Base-by-base conservation (phyloP, 2,888 invertebrate genomes). In the Caenorhabditis drosophilae region DNA sequence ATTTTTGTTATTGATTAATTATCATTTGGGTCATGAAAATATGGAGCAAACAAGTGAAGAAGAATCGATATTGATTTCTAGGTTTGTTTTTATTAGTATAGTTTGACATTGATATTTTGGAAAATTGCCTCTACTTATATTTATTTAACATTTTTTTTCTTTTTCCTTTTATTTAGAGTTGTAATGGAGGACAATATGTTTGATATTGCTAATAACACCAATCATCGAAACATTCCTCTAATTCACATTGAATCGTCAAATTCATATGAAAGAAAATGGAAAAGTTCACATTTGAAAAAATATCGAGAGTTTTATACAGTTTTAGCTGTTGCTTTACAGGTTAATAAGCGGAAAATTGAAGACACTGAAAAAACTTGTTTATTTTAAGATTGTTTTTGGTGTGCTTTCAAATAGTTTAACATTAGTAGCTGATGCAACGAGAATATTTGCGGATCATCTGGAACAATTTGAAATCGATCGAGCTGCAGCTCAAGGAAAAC, bases 181-280 rank as follows among this genome's bases (percentile, higher is more conserved):
- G 46, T 58, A 34, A 67, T 70, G 66, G 70, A 70, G 48, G 67
- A 70, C n/a, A 70, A 70, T 51, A 67, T 70, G 53, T 70, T 70
- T 42, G 54, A 59, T 41, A 47, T 35, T n/a, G 22, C 23, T 4
- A n/a, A n/a, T n/a, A n/a, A n/a, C n/a, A n/a, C n/a, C n/a, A n/a
- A n/a, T n/a, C n/a, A n/a, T n/a, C n/a, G n/a, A n/a, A n/a, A n/a
- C n/a, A n/a, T n/a, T n/a, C n/a, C n/a, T n/a, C n/a, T n/a, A n/a
- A n/a, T n/a, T n/a, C n/a, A n/a, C n/a, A n/a, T n/a, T n/a, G n/a
- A n/a, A n/a, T n/a, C n/a, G n/a, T n/a, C n/a, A n/a, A n/a, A n/a
- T n/a, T n/a, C n/a, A n/a, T n/a, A n/a, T n/a, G n/a, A n/a, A n/a
- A n/a, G n/a, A n/a, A n/a, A n/a, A n/a, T n/a, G n/a, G n/a, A n/a